Evolutionary conservation across 2,797 vertebrate species (phyloP).

Genomic region (Gallinago nigripennis): DNA sequence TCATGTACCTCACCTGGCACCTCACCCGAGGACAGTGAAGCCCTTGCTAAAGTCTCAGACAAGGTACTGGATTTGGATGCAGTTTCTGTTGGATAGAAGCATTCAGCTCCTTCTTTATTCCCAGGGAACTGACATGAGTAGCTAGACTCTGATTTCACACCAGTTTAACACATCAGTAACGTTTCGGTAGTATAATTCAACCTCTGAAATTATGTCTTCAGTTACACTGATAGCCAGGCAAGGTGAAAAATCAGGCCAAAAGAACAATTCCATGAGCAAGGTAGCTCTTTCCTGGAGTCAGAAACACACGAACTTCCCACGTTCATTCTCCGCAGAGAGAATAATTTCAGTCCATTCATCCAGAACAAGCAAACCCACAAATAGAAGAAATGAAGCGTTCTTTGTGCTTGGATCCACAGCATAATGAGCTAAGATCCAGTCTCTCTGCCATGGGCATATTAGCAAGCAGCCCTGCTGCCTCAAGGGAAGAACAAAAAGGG

Average conservation of each 20-base stretch:
- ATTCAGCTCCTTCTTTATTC: not conserved
- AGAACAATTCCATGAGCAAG: conserved; percentile 4
- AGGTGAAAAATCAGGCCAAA: not conserved
- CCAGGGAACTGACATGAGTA: not conserved
- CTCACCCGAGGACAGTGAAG: not conserved
- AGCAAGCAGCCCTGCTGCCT: not conserved
- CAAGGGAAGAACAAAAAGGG: not conserved
- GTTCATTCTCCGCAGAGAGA: not conserved
- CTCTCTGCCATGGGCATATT: not conserved
- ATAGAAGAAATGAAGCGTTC: not conserved
- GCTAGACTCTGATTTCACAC: not conserved
- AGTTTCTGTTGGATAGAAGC: not conserved
- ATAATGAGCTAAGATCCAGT: not conserved
- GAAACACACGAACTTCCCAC: not conserved
- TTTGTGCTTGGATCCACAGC: not conserved
- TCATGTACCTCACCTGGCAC: not conserved
- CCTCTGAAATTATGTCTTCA: not conserved
- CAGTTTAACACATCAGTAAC: not conserved
- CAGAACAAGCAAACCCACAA: not conserved
- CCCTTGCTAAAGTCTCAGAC: not conserved
- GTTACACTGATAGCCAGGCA: not conserved
- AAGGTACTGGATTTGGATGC: not conserved
- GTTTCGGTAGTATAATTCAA: not conserved
- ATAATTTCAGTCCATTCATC: not conserved
- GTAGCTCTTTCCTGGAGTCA: not conserved